phyloP scores from a whole-genome alignment of 2,113 vertebrate species.

The Copsychus sechellarum region DNA sequence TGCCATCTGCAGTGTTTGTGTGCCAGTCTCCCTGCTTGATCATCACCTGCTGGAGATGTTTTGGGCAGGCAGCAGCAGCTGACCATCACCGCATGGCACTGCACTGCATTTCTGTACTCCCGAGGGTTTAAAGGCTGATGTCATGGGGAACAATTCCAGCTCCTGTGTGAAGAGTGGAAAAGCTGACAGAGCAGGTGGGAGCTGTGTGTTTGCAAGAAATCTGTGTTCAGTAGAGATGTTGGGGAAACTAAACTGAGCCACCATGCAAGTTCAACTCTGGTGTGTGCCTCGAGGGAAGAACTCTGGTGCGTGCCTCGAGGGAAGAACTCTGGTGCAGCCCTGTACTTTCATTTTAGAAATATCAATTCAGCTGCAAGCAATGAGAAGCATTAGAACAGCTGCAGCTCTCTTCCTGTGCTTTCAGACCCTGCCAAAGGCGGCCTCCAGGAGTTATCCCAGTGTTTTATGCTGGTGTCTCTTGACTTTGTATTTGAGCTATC shows the following conservation, averaged over 20 bases:
- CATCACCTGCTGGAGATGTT: too few relatives aligned
- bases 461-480: not conserved
- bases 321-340: not conserved
- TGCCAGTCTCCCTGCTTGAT: too few relatives aligned
- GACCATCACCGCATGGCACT: too few relatives aligned
- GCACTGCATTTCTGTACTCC: not conserved
- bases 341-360: not conserved
- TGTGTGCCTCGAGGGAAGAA: not conserved
- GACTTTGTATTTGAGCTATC: not conserved
- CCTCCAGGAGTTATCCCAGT: not conserved
- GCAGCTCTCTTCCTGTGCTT: not conserved
- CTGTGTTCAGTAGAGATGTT: not conserved
- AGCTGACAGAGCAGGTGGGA: not conserved
- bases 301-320: not conserved
- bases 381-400: too few relatives aligned
- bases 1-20: too few relatives aligned
- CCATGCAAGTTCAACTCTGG: not conserved
- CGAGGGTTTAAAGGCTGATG: not conserved
- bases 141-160: not conserved
- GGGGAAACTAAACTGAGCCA: not conserved
- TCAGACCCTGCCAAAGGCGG: not conserved
- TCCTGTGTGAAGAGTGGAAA: not conserved
- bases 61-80: too few relatives aligned
- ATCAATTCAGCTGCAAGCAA: not conserved
- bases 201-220: not conserved